These are phyloP conservation scores for Cacatua alba DNA, from an alignment of 2,113 vertebrate species.

Conservation along the genomic window DNA sequence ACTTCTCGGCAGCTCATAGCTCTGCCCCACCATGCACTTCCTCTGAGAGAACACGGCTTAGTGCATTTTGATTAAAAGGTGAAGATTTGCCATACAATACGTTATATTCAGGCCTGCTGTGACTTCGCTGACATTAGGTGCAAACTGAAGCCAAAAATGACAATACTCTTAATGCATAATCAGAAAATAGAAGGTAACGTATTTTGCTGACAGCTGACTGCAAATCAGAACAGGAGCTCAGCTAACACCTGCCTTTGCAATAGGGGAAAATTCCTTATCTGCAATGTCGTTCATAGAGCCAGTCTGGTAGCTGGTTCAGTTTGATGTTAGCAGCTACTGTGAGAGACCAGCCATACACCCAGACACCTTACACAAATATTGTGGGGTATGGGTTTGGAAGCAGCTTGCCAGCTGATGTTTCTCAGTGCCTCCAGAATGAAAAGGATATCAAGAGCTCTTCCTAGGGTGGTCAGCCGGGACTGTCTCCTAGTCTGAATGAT, in stretches of 20 bases:
- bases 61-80: not conserved
- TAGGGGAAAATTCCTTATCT: not conserved
- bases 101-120: not conserved
- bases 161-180: not conserved
- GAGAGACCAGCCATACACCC: not conserved
- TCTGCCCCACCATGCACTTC: not conserved
- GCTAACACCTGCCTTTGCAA: not conserved
- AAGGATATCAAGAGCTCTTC: not conserved
- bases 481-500: not conserved
- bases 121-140: not conserved
- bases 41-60: not conserved
- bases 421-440: not conserved
- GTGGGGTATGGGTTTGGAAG: not conserved
- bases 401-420: not conserved
- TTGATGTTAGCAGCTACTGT: not conserved
- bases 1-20: not conserved
- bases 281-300: not conserved
- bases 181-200: not conserved
- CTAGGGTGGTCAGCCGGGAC: not conserved
- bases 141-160: not conserved
- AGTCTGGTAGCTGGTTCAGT: not conserved
- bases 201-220: not conserved
- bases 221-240: not conserved
- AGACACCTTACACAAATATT: not conserved
- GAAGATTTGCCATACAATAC: not conserved